Evolutionary conservation across 1,140 invertebrate genomes (phyloP).

Genomic region (Micrasema longulum): DNA sequence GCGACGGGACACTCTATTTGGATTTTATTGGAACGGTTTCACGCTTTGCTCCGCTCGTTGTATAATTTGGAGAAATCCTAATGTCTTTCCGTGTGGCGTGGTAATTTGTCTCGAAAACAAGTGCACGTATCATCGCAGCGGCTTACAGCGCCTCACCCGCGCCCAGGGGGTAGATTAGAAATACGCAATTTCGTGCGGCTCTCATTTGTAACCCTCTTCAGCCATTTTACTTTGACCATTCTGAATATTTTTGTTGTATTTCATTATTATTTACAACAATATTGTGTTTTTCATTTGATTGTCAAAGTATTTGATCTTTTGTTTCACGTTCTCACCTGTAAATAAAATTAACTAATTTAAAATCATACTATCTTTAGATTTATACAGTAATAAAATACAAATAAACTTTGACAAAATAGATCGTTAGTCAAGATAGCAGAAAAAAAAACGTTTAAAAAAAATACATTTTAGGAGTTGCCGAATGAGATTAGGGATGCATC

Average conservation of each 20-base stretch:
- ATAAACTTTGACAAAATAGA: too few species aligned
- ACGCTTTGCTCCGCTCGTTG: constrained; percentile 20
- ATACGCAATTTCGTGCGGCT: constrained; percentile 42
- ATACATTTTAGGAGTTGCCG: too few species aligned
- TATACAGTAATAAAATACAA: too few species aligned
- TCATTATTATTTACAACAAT: not conserved
- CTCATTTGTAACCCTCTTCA: constrained; percentile 44
- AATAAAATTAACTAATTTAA: too few species aligned
- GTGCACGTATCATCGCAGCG: constrained; percentile 26
- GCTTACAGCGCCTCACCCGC: not conserved
- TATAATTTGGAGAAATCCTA: constrained; percentile 39
- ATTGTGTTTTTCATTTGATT: too few species aligned
- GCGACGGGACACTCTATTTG: constrained; percentile 27
- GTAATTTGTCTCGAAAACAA: constrained; percentile 46
- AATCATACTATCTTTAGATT: too few species aligned
- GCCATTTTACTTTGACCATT: constrained; percentile 21
- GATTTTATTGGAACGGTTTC: constrained; percentile 37
- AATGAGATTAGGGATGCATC: too few species aligned
- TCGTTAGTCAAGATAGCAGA: too few species aligned
- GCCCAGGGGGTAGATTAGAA: constrained; percentile 49
- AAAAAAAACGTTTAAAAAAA: too few species aligned
- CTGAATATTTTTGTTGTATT: constrained; percentile 11
- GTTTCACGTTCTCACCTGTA: too few species aligned
- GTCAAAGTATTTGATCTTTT: too few species aligned
- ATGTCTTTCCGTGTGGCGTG: constrained; percentile 45